These are phyloP conservation scores for Saccostrea glomerata DNA, from an alignment of 1,140 invertebrate species.

Conservation along the genomic window DNA sequence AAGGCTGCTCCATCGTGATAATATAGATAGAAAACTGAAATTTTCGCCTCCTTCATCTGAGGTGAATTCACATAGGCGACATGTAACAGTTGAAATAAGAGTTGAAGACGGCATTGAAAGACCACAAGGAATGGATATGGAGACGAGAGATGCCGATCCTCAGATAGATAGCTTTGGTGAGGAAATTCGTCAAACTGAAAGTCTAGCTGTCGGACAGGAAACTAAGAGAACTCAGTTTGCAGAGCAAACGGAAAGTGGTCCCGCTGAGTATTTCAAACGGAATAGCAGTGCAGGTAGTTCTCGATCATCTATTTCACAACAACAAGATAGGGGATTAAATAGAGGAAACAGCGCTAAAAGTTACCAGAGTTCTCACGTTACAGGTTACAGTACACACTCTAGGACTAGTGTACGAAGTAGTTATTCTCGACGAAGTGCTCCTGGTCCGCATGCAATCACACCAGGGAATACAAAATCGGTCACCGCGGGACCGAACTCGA, in stretches of 20 bases:
- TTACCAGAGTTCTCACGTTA: slow-evolving; percentile 29
- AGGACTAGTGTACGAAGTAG: slow-evolving; percentile 55
- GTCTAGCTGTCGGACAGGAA: background rate
- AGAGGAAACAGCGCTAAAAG: slow-evolving; percentile 58
- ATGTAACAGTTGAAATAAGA: slow-evolving; percentile 45
- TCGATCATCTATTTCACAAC: slow-evolving; percentile 38
- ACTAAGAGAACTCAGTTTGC: slow-evolving; percentile 44
- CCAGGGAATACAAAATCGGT: slow-evolving; percentile 62
- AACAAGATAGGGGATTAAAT: background rate
- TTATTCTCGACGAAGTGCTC: slow-evolving; percentile 54
- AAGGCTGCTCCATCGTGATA: slow-evolving; percentile 46
- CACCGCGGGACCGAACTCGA: slow-evolving; percentile 68
- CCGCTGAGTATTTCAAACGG: slow-evolving; percentile 58
- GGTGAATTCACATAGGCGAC: background rate
- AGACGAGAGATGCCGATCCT: slow-evolving; percentile 31
- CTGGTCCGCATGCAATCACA: slow-evolving; percentile 61
- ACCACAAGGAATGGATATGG: background rate
- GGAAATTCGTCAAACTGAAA: background rate
- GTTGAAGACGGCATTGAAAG: slow-evolving; percentile 44
- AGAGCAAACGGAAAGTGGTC: slow-evolving; percentile 45
- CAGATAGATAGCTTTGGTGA: slow-evolving; percentile 46
- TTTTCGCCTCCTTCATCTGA: slow-evolving; percentile 15
- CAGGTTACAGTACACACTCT: slow-evolving; percentile 42
- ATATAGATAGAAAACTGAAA: slow-evolving; percentile 29
- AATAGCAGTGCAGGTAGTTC: slow-evolving; percentile 61